Evolutionary conservation across 64 coral and sea anemone species (phyloP).

Genomic region (Montipora sp.): DNA sequence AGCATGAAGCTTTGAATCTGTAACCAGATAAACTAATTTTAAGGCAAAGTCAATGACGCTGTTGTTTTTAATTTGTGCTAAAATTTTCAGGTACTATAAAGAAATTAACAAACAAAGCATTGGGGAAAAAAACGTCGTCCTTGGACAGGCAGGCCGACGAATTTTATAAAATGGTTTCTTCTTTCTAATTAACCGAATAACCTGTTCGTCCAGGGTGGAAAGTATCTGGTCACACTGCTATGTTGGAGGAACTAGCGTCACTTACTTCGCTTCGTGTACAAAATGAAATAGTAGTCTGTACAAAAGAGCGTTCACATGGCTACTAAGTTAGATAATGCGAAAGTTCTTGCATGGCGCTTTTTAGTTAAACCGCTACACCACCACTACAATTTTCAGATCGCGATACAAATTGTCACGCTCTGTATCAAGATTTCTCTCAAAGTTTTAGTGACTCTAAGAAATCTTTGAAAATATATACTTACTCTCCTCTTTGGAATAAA

Average conservation of each 20-base stretch:
- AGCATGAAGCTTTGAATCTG: background rate
- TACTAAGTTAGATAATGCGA: background rate
- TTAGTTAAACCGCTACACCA: background rate
- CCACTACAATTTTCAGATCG: slow-evolving; percentile 28
- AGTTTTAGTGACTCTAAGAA: slow-evolving; percentile 46
- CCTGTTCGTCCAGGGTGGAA: background rate
- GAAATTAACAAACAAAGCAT: too few relatives aligned
- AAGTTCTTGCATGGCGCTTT: too few relatives aligned
- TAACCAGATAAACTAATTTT: background rate
- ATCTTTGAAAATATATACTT: slow-evolving; percentile 66
- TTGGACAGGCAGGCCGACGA: background rate
- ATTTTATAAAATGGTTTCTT: background rate
- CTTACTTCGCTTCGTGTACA: background rate
- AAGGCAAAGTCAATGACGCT: slow-evolving; percentile 14
- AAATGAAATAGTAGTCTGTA: background rate
- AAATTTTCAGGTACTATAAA: too few relatives aligned
- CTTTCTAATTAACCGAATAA: background rate
- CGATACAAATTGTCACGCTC: slow-evolving; percentile 46
- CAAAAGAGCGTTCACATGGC: background rate
- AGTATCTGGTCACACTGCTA: background rate
- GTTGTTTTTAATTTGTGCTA: background rate
- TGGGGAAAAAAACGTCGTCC: too few relatives aligned
- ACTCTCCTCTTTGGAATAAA: slow-evolving; percentile 54
- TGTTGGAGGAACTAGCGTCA: background rate
- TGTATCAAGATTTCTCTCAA: slow-evolving; percentile 48